Percentiles rank a stretch among this genome's conserved stretches.
phyloP scores from a whole-genome alignment of 2,888 invertebrate species.

The Zeuzera pyrina region DNA sequence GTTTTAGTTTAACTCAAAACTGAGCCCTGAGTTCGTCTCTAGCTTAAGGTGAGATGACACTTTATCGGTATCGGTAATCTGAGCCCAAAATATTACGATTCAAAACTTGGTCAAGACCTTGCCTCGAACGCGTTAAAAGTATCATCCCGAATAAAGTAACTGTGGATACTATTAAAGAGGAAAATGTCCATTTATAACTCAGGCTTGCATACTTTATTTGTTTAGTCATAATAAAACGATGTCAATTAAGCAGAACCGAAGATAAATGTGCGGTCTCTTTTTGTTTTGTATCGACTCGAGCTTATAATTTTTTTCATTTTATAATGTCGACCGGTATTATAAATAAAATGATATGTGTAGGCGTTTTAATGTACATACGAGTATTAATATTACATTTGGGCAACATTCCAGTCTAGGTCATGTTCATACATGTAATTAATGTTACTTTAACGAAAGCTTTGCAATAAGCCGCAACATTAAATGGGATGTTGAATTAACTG shows the following conservation, averaged over 20 bases:
- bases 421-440: too few relatives aligned
- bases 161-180: slow-evolving; percentile 55
- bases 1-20: not conserved
- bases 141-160: slow-evolving; percentile 52
- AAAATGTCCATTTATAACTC: slow-evolving; percentile 59
- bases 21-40: slow-evolving; percentile 31
- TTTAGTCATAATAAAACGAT: slow-evolving; percentile 60
- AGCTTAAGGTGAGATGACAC: slow-evolving; percentile 63
- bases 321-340: slow-evolving; percentile 2
- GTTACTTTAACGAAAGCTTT: too few relatives aligned
- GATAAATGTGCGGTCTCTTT: slow-evolving; percentile 44
- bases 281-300: slow-evolving; percentile 9
- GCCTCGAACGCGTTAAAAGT: slow-evolving; percentile 31
- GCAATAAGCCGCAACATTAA: too few relatives aligned
- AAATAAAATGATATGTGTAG: slow-evolving; percentile 7
- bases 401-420: not conserved
- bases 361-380: not conserved
- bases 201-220: slow-evolving; percentile 54
- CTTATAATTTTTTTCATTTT: slow-evolving; percentile 11
- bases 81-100: slow-evolving; percentile 72
- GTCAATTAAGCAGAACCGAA: slow-evolving; percentile 52
- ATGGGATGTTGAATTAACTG: too few relatives aligned
- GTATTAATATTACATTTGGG: not conserved
- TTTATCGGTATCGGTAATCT: slow-evolving; percentile 68
- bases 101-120: slow-evolving; percentile 70